These are phyloP conservation scores for Lingula anatina DNA, from an alignment of 2,888 invertebrate genomes.

Conservation along the genomic window DNA sequence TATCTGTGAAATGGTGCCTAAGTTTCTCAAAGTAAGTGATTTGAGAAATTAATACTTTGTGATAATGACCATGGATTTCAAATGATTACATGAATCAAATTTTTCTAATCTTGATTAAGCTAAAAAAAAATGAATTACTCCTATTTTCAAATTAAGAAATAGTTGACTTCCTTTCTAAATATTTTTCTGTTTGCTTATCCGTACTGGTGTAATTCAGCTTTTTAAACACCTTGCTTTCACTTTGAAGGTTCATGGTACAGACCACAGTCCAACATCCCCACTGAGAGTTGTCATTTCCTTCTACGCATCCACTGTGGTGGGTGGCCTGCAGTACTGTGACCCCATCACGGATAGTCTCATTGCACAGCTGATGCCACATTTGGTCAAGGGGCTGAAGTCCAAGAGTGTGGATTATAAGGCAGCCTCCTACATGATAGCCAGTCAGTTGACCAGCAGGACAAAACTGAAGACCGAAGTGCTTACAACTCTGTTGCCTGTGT, in stretches of 20 bases:
- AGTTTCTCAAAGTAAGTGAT: slow-evolving; percentile 57
- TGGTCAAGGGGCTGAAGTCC: slow-evolving; percentile 70
- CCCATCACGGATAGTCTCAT: slow-evolving; percentile 60
- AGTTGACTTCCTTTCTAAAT: neutral
- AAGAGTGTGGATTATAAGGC: slow-evolving; percentile 67
- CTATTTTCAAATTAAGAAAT: no score
- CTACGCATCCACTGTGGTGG: slow-evolving; percentile 71
- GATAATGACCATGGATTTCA: neutral
- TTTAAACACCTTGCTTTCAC: no score
- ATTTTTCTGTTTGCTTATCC: slow-evolving; percentile 1
- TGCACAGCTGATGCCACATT: slow-evolving; percentile 64
- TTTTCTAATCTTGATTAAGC: no score
- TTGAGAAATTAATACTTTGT: neutral
- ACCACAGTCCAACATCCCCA: slow-evolving; percentile 18
- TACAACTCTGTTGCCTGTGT: slow-evolving; percentile 60
- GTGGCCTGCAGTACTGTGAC: slow-evolving; percentile 55
- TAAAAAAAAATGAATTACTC: no score
- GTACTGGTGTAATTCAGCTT: neutral
- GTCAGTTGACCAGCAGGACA: slow-evolving; percentile 65
- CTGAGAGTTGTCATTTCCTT: slow-evolving; percentile 74
- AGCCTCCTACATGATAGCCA: slow-evolving; percentile 68
- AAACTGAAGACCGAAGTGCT: slow-evolving; percentile 60
- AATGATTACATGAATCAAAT: no score
- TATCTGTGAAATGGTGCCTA: slow-evolving; percentile 59
- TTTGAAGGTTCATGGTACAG: slow-evolving; percentile 17